Evolutionary conservation across 2,797 vertebrate species (phyloP), one percentile per base, ranked within the genome.

Genomic region (Poecilia gillii): DNA sequence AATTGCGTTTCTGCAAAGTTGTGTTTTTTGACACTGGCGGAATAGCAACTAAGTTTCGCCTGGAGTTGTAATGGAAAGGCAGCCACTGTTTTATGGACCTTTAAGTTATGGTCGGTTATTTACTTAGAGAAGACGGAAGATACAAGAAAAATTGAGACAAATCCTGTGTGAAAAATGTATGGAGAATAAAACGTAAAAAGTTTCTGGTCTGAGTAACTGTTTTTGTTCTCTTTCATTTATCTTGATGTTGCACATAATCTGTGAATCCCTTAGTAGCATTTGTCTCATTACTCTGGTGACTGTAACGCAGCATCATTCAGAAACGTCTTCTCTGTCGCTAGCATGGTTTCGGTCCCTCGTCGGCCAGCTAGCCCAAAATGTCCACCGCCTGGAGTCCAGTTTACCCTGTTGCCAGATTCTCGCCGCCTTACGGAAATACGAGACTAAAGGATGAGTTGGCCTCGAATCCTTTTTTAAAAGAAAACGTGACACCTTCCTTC

Each of bases 401-500:
- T 57, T 2, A 4, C 53, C 53, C 53, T 55, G 53, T 8, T 55
- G 53, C 51, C 25, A n/a, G 25, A 28, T n/a, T 59, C n/a, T 28
- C 11, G 1, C n/a, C 12, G n/a, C 4, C n/a, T 59, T 59, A 13
- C 33, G 9, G 39, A 57, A 59, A 83, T 53, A n/a, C 59, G 72
- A 76, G 55, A 18, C 14, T 47, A 53, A 59, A 83, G 75, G 74
- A 81, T 0, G 64, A 87, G 73, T 33, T 45, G 86, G 85, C 90
- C 80, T 82, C 77, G 74, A 75, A 55, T 70, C 73, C 59, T 55
- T 41, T 59, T 51, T 51, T 3, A 51, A 39, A 36, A 80, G 78
- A 84, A 86, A 74, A 71, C 78, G 53, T 72, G 88, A 89, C 87
- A 86, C 80, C 74, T 51, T 41, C 55, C 64, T 79, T 23, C 84